Base-by-base conservation (phyloP, 2,797 vertebrate genomes). In the Channa striata region DNA sequence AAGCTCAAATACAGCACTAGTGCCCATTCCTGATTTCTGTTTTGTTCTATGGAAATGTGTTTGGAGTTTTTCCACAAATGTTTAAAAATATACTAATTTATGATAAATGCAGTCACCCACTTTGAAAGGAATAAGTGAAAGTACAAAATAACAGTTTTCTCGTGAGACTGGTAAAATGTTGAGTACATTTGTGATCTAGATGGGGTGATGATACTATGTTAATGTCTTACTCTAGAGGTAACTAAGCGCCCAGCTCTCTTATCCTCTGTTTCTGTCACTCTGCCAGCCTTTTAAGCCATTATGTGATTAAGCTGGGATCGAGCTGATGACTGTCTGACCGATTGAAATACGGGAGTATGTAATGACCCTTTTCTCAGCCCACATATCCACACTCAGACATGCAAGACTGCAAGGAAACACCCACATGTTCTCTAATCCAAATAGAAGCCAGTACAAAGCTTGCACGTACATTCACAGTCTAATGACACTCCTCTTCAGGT, bases 301-400 rank as follows among this genome's bases (percentile, higher is more conserved):
- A 89, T 70, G 82, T 70, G 78, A 87, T 85, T 78, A 86, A 61
- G 20, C 62, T 43, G 25, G 39, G 57, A 83, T 80, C 4, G 21
- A 80, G 60, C 63, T 82, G 87, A 85, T 67, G 80, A 80, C 80
- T 74, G 56, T 48, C 78, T 82, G 79, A 85, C 69, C 57, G 50
- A 86, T 69, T 68, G 59, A 78, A 80, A 76, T 62, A 70, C 67
- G 73, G 48, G 64, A 60, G 48, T 58, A 67, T 72, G 62, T 81
- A 84, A 81, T 75, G 69, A 82, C 53, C 59, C 51, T 66, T 70
- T 44, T 20, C 36, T 78, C 51, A 50, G 46, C 58, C 39, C 49
- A 77, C 65, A 67, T 36, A 64, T 65, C 56, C 49, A 68, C 62
- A 61, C n/a, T 62, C 43, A 69, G 39, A 78, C 61, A 76, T 30